These are phyloP conservation scores for Drosophila fulvimacula DNA, from an alignment of 2,888 invertebrate species.

Conservation along the genomic window DNA sequence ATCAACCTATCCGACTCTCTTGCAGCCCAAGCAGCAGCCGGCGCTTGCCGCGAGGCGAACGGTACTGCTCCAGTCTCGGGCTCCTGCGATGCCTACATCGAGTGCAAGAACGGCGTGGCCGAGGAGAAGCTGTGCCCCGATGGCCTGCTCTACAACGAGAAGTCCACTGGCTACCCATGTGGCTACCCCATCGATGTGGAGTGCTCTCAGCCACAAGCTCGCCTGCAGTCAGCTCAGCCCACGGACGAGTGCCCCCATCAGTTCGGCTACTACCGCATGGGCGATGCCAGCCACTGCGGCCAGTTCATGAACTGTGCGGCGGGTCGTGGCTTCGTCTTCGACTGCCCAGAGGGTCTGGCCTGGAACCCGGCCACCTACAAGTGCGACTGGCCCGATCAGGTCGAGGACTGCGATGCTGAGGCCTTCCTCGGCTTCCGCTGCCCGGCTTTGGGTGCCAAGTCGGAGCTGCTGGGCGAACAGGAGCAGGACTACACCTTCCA, in stretches of 20 bases:
- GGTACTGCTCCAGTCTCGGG: conserved; percentile 89
- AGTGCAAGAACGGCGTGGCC: conserved; percentile 90
- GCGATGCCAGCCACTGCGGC: conserved; percentile 89
- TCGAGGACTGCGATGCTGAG: conserved; percentile 92
- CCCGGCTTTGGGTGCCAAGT: conserved; percentile 86
- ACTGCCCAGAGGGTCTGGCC: conserved; percentile 94
- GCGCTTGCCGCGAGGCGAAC: conserved; percentile 88
- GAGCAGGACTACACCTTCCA: conserved; percentile 85
- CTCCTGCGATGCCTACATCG: conserved; percentile 91
- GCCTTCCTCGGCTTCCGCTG: conserved; percentile 91
- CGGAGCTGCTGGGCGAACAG: conserved; percentile 84
- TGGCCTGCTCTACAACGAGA: conserved; percentile 91
- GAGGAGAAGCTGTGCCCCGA: conserved; percentile 93
- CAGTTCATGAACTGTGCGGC: conserved; percentile 93
- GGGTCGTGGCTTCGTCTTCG: conserved; percentile 90
- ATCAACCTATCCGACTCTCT: conserved; percentile 48
- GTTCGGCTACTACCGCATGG: conserved; percentile 92
- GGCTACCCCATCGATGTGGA: conserved; percentile 93
- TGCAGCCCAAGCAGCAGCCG: conserved; percentile 76
- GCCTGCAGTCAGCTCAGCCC: conserved; percentile 86
- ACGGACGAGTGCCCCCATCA: conserved; percentile 93
- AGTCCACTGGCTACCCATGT: conserved; percentile 90
- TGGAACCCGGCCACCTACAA: conserved; percentile 90
- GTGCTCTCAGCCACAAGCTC: conserved; percentile 89
- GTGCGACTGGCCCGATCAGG: conserved; percentile 96